Percentiles rank a stretch among this genome's conserved stretches.
phyloP scores from a whole-genome alignment of 2,113 vertebrate genomes.

The Phyllostomus discolor region DNA sequence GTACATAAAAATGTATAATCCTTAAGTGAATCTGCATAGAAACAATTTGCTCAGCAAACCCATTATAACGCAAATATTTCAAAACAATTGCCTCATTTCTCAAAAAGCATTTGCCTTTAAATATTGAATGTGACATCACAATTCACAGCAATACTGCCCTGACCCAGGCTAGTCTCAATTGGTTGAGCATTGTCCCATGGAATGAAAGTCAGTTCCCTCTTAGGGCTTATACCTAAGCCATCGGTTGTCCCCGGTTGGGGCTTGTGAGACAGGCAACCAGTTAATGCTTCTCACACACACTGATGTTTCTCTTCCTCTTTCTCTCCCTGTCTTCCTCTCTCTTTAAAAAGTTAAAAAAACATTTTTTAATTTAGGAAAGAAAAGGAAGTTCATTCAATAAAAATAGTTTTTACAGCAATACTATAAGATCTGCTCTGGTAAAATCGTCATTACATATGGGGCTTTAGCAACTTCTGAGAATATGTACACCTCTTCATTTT shows the following conservation, averaged over 20 bases:
- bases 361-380: too few relatives aligned
- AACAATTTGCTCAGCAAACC: background rate
- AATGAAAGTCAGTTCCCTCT: too few relatives aligned
- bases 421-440: background rate
- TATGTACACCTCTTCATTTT: background rate
- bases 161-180: too few relatives aligned
- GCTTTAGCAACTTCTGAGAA: background rate
- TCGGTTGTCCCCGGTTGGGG: too few relatives aligned
- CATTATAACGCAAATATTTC: slow-evolving; percentile 23
- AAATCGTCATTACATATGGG: background rate
- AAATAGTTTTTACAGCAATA: background rate
- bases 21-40: background rate
- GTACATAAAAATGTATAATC: background rate
- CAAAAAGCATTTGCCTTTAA: slow-evolving; percentile 45
- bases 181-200: too few relatives aligned
- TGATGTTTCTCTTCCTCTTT: too few relatives aligned
- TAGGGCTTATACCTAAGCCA: too few relatives aligned
- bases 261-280: too few relatives aligned
- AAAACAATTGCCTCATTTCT: slow-evolving; percentile 13
- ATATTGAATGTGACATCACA: background rate
- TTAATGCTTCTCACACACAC: too few relatives aligned
- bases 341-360: too few relatives aligned
- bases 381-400: too few relatives aligned
- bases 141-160: background rate
- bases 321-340: too few relatives aligned